These are phyloP conservation scores for Silurus meridionalis DNA, from an alignment of 2,113 vertebrate genomes.

Conservation along the genomic window DNA sequence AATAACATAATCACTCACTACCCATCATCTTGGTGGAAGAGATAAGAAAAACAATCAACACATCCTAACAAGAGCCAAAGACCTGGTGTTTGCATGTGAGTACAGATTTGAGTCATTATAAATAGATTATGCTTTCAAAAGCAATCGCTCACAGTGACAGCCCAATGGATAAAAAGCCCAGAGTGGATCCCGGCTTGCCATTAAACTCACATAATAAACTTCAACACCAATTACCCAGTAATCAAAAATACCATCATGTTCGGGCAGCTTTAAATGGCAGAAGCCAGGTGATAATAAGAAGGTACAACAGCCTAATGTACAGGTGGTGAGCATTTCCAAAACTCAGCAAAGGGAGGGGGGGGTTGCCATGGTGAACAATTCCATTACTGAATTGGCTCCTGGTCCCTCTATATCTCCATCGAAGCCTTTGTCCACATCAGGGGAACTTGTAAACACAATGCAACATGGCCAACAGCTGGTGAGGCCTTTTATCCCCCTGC, in stretches of 20 bases:
- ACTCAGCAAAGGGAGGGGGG: background rate
- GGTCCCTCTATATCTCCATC: slow-evolving; percentile 36
- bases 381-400: slow-evolving; percentile 25
- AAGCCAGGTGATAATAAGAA: slow-evolving; percentile 37
- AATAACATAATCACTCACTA: background rate
- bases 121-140: slow-evolving; percentile 30
- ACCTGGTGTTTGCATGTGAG: background rate
- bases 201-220: slow-evolving; percentile 46
- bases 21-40: background rate
- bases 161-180: slow-evolving; percentile 36
- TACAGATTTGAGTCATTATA: slow-evolving; percentile 27
- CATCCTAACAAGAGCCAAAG: slow-evolving; percentile 13
- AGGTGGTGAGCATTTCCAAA: slow-evolving; percentile 39
- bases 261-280: slow-evolving; percentile 23
- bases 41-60: background rate
- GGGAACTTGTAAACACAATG: slow-evolving; percentile 46
- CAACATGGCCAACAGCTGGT: slow-evolving; percentile 43
- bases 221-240: slow-evolving; percentile 47
- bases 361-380: slow-evolving; percentile 47
- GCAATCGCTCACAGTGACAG: slow-evolving; percentile 28
- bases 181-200: slow-evolving; percentile 30
- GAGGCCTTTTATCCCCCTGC: background rate
- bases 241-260: slow-evolving; percentile 38
- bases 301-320: slow-evolving; percentile 22
- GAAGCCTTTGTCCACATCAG: slow-evolving; percentile 43